These are phyloP conservation scores for Drosophila multiciliata DNA, from an alignment of 2,888 invertebrate species.

Conservation along the genomic window DNA sequence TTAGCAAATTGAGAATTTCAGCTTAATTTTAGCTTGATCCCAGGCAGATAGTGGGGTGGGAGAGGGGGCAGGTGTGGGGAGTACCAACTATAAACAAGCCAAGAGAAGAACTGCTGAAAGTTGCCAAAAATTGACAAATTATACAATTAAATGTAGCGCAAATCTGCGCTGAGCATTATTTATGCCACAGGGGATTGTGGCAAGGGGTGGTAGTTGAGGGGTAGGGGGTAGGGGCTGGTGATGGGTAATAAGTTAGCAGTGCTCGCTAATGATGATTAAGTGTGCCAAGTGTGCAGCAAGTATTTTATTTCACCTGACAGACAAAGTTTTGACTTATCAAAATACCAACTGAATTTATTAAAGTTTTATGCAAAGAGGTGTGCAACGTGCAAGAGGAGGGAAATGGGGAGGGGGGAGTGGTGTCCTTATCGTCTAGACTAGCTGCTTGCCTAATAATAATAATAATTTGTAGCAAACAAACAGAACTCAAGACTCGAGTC, in stretches of 20 bases:
- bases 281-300: slow-evolving; percentile 35
- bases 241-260: slow-evolving; percentile 20
- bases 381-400: background rate
- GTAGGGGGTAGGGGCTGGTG: background rate
- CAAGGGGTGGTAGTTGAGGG: background rate
- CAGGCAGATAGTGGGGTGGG: too few relatives aligned
- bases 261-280: slow-evolving; percentile 72
- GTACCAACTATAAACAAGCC: slow-evolving; percentile 4
- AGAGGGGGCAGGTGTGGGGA: too few relatives aligned
- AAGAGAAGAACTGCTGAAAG: slow-evolving; percentile 10
- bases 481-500: slow-evolving; percentile 37
- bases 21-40: slow-evolving; percentile 28
- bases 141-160: slow-evolving; percentile 67
- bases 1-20: background rate
- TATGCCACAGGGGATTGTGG: slow-evolving; percentile 39
- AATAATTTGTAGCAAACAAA: slow-evolving; percentile 56
- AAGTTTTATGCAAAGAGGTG: slow-evolving; percentile 50
- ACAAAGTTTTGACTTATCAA: slow-evolving; percentile 73
- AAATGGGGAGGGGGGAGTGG: background rate
- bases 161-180: slow-evolving; percentile 61
- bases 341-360: slow-evolving; percentile 70
- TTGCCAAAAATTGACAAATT: slow-evolving; percentile 61
- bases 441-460: slow-evolving; percentile 71
- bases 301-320: slow-evolving; percentile 45
- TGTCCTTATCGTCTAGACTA: slow-evolving; percentile 62